Base-by-base conservation (phyloP, 2,888 invertebrate genomes). In the Tipula lateralis region DNA sequence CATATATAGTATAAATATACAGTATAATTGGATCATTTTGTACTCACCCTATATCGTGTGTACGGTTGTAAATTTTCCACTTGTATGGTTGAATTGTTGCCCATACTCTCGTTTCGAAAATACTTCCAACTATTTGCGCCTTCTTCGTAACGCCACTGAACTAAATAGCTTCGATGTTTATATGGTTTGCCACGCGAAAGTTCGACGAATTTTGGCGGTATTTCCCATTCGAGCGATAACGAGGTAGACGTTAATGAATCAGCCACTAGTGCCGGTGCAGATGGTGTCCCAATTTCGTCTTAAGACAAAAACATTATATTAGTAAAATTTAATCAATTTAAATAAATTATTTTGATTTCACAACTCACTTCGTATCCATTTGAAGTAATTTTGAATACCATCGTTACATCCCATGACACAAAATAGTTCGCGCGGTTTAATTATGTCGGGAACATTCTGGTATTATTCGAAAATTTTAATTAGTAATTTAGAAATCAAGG, bases 401-500 rank as follows among this genome's bases (percentile, higher is more conserved):
- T 94, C 94, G 88, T 95, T 95, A 89, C 96, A 96, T 85, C 96
- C 96, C 91, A 95, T 93, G 34, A 95, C 94, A 88, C 96, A 96
- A 88, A 95, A 95, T 19, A 95, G 90, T 88, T 94, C 94, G 87
- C 94, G 92, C 1, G 94, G 93, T 85, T 94, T 92, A 81, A 94
- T 91, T 29, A 93, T 91, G 87, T 94, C 91, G 87, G 93, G 93
- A 85, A 93, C 92, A 16, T 94, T 94, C 86, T 93, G 94, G 89
- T 95, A 95, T 95, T 95, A 4, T 36, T 83, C 19, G 6, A 24
- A 34, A 34, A 83, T 9, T 24, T 16, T 13, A 32, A 32, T 32
- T 32, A 32, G 6, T 32, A 6, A n/a, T 6, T 2, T 32, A 32
- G 2, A 32, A 32, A 32, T 9, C 32, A 7, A 32, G 9, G 9